A percentile compares a stretch with the other conserved stretches of the same genome.
phyloP scores from a whole-genome alignment of 2,888 invertebrate species.

The Cataglyphis cursor region DNA sequence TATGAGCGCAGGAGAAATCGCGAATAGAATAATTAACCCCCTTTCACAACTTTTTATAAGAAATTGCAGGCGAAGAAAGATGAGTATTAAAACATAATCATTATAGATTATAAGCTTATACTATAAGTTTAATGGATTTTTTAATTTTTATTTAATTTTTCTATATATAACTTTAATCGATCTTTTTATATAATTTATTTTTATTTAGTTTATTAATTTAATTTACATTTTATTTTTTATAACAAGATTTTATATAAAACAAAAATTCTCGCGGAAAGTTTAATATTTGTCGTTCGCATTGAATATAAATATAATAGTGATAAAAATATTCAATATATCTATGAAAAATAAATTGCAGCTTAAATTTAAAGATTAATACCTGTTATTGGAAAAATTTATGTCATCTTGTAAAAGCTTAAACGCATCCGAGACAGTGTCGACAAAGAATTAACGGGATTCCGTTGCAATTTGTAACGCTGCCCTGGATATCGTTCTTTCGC shows the following conservation, averaged over 20 bases:
- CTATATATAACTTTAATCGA: too few relatives aligned
- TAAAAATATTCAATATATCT: neutral
- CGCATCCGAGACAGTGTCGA: neutral
- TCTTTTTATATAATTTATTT: too few relatives aligned
- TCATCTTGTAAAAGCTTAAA: neutral
- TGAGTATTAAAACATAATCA: neutral
- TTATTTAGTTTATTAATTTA: neutral
- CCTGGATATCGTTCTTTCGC: constrained; percentile 70
- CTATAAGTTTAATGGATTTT: neutral
- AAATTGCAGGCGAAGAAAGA: neutral
- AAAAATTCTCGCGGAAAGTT: neutral
- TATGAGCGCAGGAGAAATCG: constrained; percentile 11
- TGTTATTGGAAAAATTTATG: neutral
- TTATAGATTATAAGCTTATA: neutral
- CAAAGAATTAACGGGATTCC: constrained; percentile 77
- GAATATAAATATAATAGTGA: neutral
- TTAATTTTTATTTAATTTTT: neutral
- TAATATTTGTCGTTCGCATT: neutral
- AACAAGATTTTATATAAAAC: neutral
- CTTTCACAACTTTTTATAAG: neutral
- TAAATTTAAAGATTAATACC: neutral
- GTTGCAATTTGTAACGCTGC: constrained; percentile 82
- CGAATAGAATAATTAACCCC: neutral
- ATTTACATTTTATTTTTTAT: neutral
- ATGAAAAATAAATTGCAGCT: neutral